These are phyloP conservation scores for Muricea muricata DNA, from an alignment of 92 coral and sea anemone species.

Conservation along the genomic window DNA sequence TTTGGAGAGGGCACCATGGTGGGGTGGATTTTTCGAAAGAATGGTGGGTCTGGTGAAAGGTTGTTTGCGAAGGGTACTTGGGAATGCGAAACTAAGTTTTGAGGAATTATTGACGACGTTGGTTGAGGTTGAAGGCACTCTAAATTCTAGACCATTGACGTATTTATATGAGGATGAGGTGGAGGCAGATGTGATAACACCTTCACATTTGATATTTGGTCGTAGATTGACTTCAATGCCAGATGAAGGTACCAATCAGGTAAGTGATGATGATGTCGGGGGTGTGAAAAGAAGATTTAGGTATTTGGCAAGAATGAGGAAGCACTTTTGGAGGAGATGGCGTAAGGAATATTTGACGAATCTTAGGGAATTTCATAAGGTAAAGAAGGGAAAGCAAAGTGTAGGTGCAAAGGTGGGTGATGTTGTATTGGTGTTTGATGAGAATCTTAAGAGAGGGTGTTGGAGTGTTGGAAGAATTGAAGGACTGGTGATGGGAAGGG, in stretches of 20 bases:
- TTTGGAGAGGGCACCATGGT: background rate
- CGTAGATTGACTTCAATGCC: background rate
- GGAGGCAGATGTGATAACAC: conserved; percentile 50
- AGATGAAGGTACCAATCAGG: no score
- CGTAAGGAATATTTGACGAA: conserved; percentile 2
- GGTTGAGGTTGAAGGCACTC: no score
- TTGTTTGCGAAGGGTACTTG: background rate
- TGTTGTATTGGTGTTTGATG: no score
- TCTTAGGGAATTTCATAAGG: no score
- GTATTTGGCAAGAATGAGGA: conserved; percentile 27
- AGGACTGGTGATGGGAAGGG: no score
- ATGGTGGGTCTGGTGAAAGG: background rate
- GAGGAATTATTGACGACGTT: conserved; percentile 57
- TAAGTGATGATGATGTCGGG: background rate
- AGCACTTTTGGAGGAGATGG: conserved; percentile 66
- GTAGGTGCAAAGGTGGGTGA: no score
- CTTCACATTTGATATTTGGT: conserved; percentile 45
- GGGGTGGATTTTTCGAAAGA: conserved; percentile 36
- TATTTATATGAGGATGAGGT: conserved; percentile 56
- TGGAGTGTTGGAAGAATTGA: no score
- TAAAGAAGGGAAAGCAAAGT: no score
- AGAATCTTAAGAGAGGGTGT: no score
- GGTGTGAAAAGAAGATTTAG: conserved; percentile 38
- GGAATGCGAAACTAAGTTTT: conserved; percentile 25
- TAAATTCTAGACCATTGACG: no score